Evolutionary conservation across 2,113 vertebrate genomes (phyloP).

Genomic region (Malaclemys terrapin): DNA sequence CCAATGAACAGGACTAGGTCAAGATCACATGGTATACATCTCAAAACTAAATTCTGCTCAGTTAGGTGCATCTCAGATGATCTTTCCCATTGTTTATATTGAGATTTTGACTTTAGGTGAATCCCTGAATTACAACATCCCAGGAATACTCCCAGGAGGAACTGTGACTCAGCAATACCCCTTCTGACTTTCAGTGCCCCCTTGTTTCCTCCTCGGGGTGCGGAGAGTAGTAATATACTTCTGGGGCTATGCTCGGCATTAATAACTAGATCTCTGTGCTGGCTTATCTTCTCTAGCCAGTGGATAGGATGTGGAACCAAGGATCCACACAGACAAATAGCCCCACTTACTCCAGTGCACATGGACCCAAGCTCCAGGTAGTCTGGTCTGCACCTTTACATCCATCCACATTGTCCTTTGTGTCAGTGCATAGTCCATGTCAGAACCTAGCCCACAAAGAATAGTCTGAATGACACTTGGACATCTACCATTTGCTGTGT

Average conservation of each 20-base stretch:
- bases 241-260: not conserved
- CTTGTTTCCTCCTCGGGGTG: not conserved
- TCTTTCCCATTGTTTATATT: not conserved
- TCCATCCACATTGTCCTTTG: accelerated
- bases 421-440: not conserved
- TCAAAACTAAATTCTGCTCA: not conserved
- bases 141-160: not conserved
- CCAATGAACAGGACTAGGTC: not conserved
- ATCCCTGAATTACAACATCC: not conserved
- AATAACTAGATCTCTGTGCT: not conserved
- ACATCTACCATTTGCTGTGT: not conserved
- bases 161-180: not conserved
- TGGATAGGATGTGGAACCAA: not conserved
- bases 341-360: too few species aligned
- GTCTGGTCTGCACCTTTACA: too few species aligned
- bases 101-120: not conserved
- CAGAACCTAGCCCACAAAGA: not conserved
- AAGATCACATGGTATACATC: not conserved
- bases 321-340: not conserved
- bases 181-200: not conserved
- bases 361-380: not conserved
- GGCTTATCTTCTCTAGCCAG: not conserved
- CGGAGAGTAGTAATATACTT: not conserved
- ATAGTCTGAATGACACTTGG: not conserved
- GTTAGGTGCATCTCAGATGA: not conserved